phyloP scores from a whole-genome alignment of 2,888 invertebrate species.

The Exephanes ischioxanthus region DNA sequence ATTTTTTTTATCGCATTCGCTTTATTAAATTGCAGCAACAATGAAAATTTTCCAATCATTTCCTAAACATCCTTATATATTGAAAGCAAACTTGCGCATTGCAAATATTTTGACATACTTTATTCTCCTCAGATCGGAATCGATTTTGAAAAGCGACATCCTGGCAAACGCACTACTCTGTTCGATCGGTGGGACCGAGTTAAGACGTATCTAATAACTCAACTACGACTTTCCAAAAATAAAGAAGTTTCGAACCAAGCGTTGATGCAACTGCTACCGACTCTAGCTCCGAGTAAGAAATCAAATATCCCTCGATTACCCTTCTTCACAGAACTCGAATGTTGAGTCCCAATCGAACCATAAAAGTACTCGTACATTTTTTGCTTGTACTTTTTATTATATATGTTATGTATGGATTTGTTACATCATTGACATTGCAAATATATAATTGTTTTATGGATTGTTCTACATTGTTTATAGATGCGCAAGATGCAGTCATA shows the following conservation, averaged over 20 bases:
- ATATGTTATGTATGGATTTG: background rate
- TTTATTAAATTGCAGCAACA: background rate
- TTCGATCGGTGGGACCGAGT: slow-evolving; percentile 19
- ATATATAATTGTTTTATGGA: background rate
- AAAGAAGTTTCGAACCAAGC: slow-evolving; percentile 19
- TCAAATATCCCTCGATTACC: background rate
- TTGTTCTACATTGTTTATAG: slow-evolving; percentile 15
- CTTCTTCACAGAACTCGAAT: background rate
- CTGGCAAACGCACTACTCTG: slow-evolving; percentile 8
- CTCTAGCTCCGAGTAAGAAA: slow-evolving; percentile 24
- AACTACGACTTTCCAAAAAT: slow-evolving; percentile 21
- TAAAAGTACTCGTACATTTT: background rate
- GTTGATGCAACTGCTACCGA: slow-evolving; percentile 23
- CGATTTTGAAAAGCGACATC: slow-evolving; percentile 33
- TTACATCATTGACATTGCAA: background rate
- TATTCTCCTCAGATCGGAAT: slow-evolving; percentile 20
- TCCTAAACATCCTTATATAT: background rate
- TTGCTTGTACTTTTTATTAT: background rate
- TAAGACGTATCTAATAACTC: slow-evolving; percentile 18
- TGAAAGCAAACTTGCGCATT: background rate
- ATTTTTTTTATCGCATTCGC: background rate
- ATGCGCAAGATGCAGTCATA: slow-evolving; percentile 25
- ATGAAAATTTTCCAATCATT: slow-evolving; percentile 1
- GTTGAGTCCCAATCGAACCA: background rate
- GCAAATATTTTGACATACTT: background rate